phyloP scores from a whole-genome alignment of 2,888 invertebrate species.

The Plagiodera versicolora region DNA sequence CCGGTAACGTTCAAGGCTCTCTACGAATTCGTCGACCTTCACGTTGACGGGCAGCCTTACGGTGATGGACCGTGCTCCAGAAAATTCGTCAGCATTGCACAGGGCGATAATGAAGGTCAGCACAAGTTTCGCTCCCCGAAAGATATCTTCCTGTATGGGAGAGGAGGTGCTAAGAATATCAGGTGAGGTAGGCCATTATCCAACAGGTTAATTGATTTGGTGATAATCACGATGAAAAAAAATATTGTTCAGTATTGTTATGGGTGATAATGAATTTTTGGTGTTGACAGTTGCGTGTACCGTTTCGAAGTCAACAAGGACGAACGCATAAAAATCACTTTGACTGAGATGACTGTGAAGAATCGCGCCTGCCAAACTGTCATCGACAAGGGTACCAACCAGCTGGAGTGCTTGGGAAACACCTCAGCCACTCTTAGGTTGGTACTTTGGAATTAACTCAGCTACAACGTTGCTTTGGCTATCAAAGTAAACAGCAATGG shows the following conservation, averaged over 20 bases:
- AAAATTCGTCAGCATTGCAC: slow-evolving; percentile 62
- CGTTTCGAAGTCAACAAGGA: slow-evolving; percentile 84
- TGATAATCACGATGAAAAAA: too few relatives aligned
- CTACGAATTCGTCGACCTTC: slow-evolving; percentile 86
- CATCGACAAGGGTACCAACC: slow-evolving; percentile 66
- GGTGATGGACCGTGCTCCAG: slow-evolving; percentile 76
- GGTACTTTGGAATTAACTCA: too few relatives aligned
- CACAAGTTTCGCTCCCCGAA: slow-evolving; percentile 77
- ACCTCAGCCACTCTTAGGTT: slow-evolving; percentile 69
- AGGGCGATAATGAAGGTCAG: slow-evolving; percentile 59
- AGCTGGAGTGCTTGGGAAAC: slow-evolving; percentile 72
- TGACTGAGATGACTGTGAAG: slow-evolving; percentile 69
- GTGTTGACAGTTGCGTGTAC: slow-evolving; percentile 73
- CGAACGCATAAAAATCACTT: slow-evolving; percentile 75
- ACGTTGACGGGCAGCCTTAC: slow-evolving; percentile 81
- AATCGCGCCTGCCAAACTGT: slow-evolving; percentile 60
- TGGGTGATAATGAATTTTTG: background rate
- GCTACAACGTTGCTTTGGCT: too few relatives aligned
- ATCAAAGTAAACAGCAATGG: too few relatives aligned
- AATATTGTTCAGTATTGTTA: background rate
- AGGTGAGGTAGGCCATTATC: too few relatives aligned
- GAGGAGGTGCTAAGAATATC: slow-evolving; percentile 80
- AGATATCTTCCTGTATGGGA: slow-evolving; percentile 83
- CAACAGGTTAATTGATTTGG: too few relatives aligned
- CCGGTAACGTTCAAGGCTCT: slow-evolving; percentile 82